phyloP scores from a whole-genome alignment of 1,140 invertebrate species.

The Rhopalosiphum padi region DNA sequence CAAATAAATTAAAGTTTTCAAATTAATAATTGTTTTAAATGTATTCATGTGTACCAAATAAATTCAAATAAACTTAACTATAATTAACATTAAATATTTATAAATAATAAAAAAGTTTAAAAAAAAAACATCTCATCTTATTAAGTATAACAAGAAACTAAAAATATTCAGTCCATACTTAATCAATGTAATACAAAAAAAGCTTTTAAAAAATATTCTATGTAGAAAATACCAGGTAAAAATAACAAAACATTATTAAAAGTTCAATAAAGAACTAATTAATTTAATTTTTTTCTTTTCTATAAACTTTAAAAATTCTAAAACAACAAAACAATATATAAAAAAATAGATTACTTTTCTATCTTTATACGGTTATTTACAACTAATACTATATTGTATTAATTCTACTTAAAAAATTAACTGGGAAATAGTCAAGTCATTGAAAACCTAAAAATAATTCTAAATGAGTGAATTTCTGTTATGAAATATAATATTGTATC shows the following conservation, averaged over 20 bases:
- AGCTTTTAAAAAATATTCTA: neutral
- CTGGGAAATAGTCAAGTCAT: neutral
- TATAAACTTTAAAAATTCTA: neutral
- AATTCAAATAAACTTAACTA: neutral
- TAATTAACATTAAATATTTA: neutral
- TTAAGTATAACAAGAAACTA: neutral
- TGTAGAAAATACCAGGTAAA: neutral
- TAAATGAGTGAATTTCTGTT: neutral
- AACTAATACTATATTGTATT: neutral
- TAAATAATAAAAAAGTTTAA: neutral
- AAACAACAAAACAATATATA: neutral
- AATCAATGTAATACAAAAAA: neutral
- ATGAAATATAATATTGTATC: neutral
- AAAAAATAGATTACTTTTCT: neutral
- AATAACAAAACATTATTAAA: neutral
- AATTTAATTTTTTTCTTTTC: neutral
- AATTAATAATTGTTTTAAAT: neutral
- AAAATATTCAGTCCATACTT: neutral
- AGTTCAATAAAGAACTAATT: neutral
- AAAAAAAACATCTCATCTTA: neutral
- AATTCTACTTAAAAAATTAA: neutral
- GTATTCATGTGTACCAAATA: neutral
- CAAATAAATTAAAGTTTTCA: neutral
- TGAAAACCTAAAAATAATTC: constrained; percentile 1
- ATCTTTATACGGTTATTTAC: neutral